Evolutionary conservation across 2,888 invertebrate genomes (phyloP).

Genomic region (Dasysyrphus tricinctus): DNA sequence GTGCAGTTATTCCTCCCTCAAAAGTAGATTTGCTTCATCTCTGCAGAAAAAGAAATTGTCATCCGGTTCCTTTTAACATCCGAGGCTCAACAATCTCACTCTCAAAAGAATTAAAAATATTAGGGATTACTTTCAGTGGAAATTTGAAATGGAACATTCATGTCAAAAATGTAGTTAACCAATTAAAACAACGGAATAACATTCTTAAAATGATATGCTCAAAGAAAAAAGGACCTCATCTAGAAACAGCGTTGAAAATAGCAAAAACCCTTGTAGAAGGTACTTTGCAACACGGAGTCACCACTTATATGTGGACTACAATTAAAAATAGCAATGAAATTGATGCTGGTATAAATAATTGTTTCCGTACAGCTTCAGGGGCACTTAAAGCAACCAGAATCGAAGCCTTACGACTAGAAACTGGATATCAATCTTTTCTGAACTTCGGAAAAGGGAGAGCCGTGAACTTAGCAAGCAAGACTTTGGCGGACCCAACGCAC

Average conservation of each 20-base stretch:
- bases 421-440: background rate
- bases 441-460: background rate
- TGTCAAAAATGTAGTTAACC: background rate
- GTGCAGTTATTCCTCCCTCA: too few relatives aligned
- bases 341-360: slow-evolving; percentile 12
- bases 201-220: background rate
- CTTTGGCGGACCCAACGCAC: too few relatives aligned
- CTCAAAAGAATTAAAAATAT: too few relatives aligned
- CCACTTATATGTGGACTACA: slow-evolving; percentile 27
- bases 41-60: too few relatives aligned
- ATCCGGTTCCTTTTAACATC: too few relatives aligned
- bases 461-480: too few relatives aligned
- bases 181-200: background rate
- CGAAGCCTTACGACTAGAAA: background rate
- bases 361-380: slow-evolving; percentile 15
- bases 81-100: too few relatives aligned
- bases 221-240: background rate
- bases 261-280: background rate
- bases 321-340: background rate
- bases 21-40: too few relatives aligned
- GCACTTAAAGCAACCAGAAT: background rate
- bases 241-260: background rate
- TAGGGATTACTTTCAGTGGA: background rate
- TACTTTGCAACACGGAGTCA: slow-evolving; percentile 2
- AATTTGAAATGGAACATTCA: background rate